A percentile compares a stretch with the other conserved stretches of the same genome.
Conservation (phyloP, 2,888 invertebrate species). For the Tetragnatha montana region DNA sequence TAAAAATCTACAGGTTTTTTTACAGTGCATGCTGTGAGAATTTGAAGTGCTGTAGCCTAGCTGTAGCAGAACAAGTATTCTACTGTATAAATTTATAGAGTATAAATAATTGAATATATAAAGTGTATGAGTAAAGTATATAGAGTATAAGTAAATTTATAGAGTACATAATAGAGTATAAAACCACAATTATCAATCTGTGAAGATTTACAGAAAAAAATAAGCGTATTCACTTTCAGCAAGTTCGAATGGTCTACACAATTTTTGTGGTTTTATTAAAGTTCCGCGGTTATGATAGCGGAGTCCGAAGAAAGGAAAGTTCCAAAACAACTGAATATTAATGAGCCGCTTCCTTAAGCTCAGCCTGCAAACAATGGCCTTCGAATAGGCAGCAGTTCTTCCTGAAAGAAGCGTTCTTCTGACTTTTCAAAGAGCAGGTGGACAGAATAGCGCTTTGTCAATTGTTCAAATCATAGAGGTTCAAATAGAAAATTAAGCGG, state of each 20-base stretch:
- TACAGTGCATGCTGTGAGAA: too few relatives aligned
- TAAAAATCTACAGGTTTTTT: too few relatives aligned
- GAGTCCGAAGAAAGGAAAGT: slow-evolving; percentile 1
- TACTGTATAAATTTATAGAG: too few relatives aligned
- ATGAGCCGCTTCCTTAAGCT: slow-evolving; percentile 13
- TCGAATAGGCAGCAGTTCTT: slow-evolving; percentile 4
- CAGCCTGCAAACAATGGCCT: slow-evolving; percentile 6
- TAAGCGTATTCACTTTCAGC: neutral
- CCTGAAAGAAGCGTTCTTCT: neutral
- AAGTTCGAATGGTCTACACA: neutral
- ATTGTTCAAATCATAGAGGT: neutral
- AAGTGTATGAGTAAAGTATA: too few relatives aligned
- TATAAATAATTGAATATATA: too few relatives aligned
- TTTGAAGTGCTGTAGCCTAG: too few relatives aligned
- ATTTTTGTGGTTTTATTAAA: slow-evolving; percentile 16
- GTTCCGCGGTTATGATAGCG: neutral
- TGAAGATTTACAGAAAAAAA: neutral
- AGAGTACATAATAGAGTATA: too few relatives aligned
- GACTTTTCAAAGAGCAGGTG: neutral
- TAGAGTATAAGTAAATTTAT: too few relatives aligned
- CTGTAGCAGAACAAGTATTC: too few relatives aligned
- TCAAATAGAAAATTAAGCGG: neutral
- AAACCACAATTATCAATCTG: neutral
- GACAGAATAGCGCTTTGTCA: neutral
- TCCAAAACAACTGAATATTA: slow-evolving; percentile 15